Evolutionary conservation across 2,113 vertebrate species (phyloP), one percentile per base, ranked within the genome.

Genomic region (Brachionichthys hirsutus): DNA sequence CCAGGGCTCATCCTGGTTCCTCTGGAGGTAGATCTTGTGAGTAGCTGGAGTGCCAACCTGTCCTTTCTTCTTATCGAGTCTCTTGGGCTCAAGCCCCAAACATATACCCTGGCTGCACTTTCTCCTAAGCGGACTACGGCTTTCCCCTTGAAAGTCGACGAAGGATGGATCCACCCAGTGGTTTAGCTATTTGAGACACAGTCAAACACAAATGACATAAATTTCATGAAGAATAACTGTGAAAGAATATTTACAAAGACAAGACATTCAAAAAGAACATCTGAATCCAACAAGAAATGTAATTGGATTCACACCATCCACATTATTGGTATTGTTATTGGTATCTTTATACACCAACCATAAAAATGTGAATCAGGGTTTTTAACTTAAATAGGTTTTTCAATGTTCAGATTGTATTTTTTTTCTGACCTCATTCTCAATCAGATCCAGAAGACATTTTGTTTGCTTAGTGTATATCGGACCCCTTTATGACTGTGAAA

Each of bases 81-180:
- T 77, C 76, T 65, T 90, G 3, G n/a, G 54, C 41, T 91, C 86
- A 17, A 78, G 34, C 22, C 38, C 72, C 0, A 80, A 69, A 41
- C 67, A n/a, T 4, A 4, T 47, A 2, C 67, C 75, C 19, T 76
- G 80, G 34, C 67, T 81, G 3, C 22, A 14, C 62, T 78, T 86
- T 24, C 62, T 83, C 72, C 17, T 55, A 6, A 84, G 30, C 1
- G 51, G 77, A 54, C 44, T 73, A 2, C 58, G 47, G 4, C 71
- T 51, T 40, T 76, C 85, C 4, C 70, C 87, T 19, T 85, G 58
- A 68, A 93, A 84, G 49, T 92, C 93, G 69, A 74, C 88, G 70
- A 97, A 97, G 0, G 94, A 92, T 0, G 62, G 76, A 9, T 92
- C 81, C 71, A 94, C 93, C 94, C 95, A 96, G 5, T 85, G 68